Percentiles rank a stretch among this genome's conserved stretches.
phyloP scores from a whole-genome alignment of 2,797 vertebrate genomes.

The Toxotes lorentzi region DNA sequence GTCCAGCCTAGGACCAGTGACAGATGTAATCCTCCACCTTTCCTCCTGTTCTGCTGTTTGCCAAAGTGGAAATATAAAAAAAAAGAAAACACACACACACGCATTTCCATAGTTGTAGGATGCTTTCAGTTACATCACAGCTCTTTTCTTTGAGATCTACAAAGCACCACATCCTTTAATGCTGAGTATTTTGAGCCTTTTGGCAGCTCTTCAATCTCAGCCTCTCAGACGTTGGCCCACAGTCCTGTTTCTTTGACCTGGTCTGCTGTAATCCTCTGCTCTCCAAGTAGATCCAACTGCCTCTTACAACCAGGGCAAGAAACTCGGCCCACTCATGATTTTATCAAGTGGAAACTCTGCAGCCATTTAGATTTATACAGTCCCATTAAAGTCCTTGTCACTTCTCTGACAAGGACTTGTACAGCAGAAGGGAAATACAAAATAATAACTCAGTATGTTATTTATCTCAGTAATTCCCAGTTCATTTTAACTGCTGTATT shows the following conservation, averaged over 20 bases:
- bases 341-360: conserved; percentile 19
- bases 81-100: not conserved
- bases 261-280: conserved; percentile 56
- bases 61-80: conserved; percentile 5
- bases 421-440: not conserved
- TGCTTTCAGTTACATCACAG: conserved; percentile 3
- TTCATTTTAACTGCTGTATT: not conserved
- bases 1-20: not conserved
- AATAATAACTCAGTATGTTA: not conserved
- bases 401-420: not conserved
- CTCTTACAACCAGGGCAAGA: conserved; percentile 30
- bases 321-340: conserved; percentile 10
- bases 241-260: conserved; percentile 42
- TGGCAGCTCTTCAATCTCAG: conserved; percentile 51
- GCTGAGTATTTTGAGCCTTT: conserved; percentile 27
- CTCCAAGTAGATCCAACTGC: conserved; percentile 36
- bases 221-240: conserved; percentile 43
- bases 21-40: not conserved
- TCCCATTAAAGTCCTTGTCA: not conserved
- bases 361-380: not conserved
- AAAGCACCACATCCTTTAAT: conserved; percentile 1
- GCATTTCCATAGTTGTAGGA: not conserved
- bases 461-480: too few relatives aligned
- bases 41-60: not conserved
- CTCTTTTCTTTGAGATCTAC: not conserved